Evolutionary conservation across 1,140 invertebrate genomes (phyloP), one percentile per base, ranked within the genome.

Genomic region (Drosophila persimilis): DNA sequence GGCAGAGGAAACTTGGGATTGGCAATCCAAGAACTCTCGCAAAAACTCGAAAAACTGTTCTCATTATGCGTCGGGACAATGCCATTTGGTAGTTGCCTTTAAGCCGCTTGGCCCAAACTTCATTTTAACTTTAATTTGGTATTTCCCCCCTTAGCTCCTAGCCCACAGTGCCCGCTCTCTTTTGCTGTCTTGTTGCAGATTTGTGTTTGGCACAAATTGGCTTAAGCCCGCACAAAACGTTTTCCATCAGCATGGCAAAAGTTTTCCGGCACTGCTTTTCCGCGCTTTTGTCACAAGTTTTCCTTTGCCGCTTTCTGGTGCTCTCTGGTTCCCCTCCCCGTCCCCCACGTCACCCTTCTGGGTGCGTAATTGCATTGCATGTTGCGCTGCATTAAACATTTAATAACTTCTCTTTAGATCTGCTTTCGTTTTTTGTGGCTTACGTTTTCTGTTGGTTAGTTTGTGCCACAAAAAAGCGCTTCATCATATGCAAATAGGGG

Each of bases 301-400:
- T 61, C 22, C 62, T 41, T 70, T 54, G 53, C 71, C 46, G 59
- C 11, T 11, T 3, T 11, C 31, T 29, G n/a, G 31, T 43, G 35
- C 45, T n/a, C 44, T 17, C 17, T 17, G 17, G 1, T 17, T 17
- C 1, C 17, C 22, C 31, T 17, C 39, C 39, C 22, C 24, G 47
- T 15, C 50, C 47, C 44, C 47, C 39, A 24, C 31, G 53, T 43
- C 51, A 6, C 11, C 51, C 6, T 7, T 51, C 47, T 53, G 59
- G 45, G 51, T 54, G 62, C 62, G 81, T 86, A 88, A 85, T 85
- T 88, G 64, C 79, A 83, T 85, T 83, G 83, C 81, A 78, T 88
- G 81, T 83, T 81, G 77, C 81, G 78, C 84, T 88, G 83, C 81
- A 85, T 88, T 85, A 85, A 85, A 72, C 74, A 88, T 77, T 88